Base-by-base conservation (phyloP, 2,797 vertebrate species). In the Acrossocheilus fasciatus region DNA sequence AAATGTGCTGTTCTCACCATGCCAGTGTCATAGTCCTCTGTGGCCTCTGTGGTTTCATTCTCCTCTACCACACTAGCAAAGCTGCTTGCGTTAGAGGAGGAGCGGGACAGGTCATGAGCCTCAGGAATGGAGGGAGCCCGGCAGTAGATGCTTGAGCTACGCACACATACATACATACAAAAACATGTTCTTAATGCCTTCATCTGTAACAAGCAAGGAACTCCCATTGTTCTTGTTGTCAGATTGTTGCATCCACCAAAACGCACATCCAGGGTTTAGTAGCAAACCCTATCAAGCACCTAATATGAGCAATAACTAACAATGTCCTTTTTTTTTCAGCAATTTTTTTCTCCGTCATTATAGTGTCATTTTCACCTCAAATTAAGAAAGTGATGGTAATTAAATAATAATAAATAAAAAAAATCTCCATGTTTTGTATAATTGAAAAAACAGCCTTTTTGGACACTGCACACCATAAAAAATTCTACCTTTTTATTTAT, bases 71-170 rank as follows among this genome's bases (percentile, higher is more conserved):
- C 96, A 17, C 98, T 99, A 94, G 97, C 95, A 1, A 99, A 98
- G 93, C 98, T 99, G 95, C 98, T 99, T 90, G 97, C 96, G 0
- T 98, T 99, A 90, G 98, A 99, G 2, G 98, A 99, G 45, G 98
- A 99, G 89, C 96, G 96, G 34, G 98, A 99, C 83, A 98, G 97
- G 89, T 97, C 96, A 14, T 95, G 95, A 72, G 88, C 96, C 82
- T 98, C 98, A 0, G 96, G 95, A 91, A 96, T 96, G 83, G 95
- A 96, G 0, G 95, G 91, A 15, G 95, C 92, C 92, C 95, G 96
- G 94, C 92, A 92, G 89, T 86, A 86, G 36, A 95, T 89, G 89
- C 87, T 91, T 90, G 93, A 93, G 87, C 94, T 94, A 90, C 87
- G 93, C 77, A 77, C 88, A 70, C 20, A 82, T n/a, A 74, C 68